A percentile compares a stretch with the other conserved stretches of the same genome.
Evolutionary conservation across 2,888 invertebrate species (phyloP).

Genomic region (Agapetus fuscipes): DNA sequence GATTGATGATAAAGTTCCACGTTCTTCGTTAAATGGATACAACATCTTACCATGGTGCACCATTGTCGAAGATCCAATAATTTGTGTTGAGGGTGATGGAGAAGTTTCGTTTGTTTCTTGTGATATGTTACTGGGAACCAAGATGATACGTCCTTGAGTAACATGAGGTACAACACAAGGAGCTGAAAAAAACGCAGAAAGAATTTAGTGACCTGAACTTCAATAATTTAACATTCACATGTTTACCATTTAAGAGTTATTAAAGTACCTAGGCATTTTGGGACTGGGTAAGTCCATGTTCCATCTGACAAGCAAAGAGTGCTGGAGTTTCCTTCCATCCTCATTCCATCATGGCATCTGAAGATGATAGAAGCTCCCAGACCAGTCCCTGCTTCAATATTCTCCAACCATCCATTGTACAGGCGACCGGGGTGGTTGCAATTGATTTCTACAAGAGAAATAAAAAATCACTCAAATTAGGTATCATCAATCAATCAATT

Average conservation of each 20-base stretch:
- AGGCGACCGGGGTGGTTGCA: conserved; percentile 90
- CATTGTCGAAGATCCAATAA: conserved; percentile 43
- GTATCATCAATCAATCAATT: background rate
- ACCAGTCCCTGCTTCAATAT: conserved; percentile 80
- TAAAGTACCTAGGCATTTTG: conserved; percentile 73
- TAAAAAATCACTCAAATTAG: background rate
- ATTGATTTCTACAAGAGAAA: conserved; percentile 84
- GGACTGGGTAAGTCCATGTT: conserved; percentile 87
- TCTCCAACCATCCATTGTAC: conserved; percentile 93
- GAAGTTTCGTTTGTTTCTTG: conserved; percentile 40
- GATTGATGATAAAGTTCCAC: too few species aligned
- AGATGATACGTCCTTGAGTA: conserved; percentile 63
- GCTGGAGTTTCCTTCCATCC: conserved; percentile 77
- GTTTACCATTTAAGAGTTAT: too few species aligned
- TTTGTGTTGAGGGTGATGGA: conserved; percentile 31
- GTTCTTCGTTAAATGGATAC: background rate
- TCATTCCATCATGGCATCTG: conserved; percentile 87
- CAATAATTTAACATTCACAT: too few species aligned
- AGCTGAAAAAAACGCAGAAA: conserved; percentile 60
- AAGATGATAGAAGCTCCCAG: conserved; percentile 88
- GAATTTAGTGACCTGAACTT: too few species aligned
- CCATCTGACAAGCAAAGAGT: conserved; percentile 92
- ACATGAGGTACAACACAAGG: conserved; percentile 91
- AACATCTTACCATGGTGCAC: conserved; percentile 38
- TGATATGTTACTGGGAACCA: conserved; percentile 49